Evolutionary conservation across 2,113 vertebrate genomes (phyloP), one percentile per base, ranked within the genome.

Genomic region (Cacatua alba): DNA sequence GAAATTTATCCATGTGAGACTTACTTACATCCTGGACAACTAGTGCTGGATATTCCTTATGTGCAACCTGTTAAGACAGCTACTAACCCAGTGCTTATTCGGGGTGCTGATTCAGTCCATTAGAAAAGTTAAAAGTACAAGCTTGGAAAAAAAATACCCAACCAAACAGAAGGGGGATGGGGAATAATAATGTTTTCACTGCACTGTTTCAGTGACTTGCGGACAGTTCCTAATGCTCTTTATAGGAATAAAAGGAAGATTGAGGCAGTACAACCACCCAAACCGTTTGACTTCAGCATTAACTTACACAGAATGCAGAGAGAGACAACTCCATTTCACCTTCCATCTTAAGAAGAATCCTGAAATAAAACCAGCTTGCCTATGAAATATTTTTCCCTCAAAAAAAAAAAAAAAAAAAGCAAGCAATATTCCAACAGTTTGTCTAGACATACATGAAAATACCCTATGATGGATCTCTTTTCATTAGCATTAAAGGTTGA

Each of bases 1-100:
- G 95, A 95, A 91, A 93, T 95, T 92, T 92, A 97, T 83, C 77
- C 2, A 1, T 49, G 39, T 93, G 95, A 96, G 92, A 94, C 88
- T 92, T 94, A 10, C 8, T 92, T 94, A 10, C 8, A 77, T 75
- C 71, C 95, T 87, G 69, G 70, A 94, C 52, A 93, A 93, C 82
- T 84, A 87, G 69, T 70, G 37, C 80, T 91, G 74, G 74, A 48
- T 86, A 86, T 82, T 88, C 80, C 41, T 44, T 72, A 77, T 10
- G 69, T 94, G 88, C 84, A 90, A 75, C 77, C 83, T 55, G 13
- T 86, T 86, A 85, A 80, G 44, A 83, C 62, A 92, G 77, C 70
- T 76, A 92, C 52, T 76, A 69, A 92, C 92, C 31, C 86, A 93
- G 83, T 93, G 91, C 57, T 92, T 87, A 69, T 59, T 89, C 25